Evolutionary conservation across 2,888 invertebrate species (phyloP).

Genomic region (Aquatica leii): DNA sequence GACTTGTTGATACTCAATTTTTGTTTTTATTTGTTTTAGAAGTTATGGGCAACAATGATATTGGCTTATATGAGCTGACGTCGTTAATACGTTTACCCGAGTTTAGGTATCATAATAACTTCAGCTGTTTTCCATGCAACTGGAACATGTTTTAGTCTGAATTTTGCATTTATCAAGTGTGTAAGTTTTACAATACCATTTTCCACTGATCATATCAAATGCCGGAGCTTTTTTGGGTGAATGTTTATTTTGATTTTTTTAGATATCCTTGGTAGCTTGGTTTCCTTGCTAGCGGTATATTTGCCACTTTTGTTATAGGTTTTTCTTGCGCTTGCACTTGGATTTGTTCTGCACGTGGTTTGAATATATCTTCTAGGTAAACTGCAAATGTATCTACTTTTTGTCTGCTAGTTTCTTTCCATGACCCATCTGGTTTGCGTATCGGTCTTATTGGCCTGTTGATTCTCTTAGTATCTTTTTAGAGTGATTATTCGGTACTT

Average conservation of each 20-base stretch:
- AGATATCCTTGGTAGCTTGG: not conserved
- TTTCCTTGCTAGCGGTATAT: not conserved
- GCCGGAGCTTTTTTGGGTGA: not conserved
- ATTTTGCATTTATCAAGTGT: slow-evolving; percentile 9
- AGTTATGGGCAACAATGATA: not conserved
- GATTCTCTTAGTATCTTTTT: not conserved
- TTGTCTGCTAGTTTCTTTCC: not conserved
- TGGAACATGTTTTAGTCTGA: slow-evolving; percentile 9
- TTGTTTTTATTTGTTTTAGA: not conserved
- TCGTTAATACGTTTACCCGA: not conserved
- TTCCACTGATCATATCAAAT: not conserved
- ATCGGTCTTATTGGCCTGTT: not conserved
- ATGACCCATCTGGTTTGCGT: not conserved
- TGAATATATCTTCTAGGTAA: not conserved
- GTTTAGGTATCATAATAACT: slow-evolving; percentile 14
- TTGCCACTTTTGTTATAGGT: not conserved
- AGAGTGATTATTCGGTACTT: too few relatives aligned
- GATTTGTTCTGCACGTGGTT: not conserved
- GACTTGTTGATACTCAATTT: not conserved
- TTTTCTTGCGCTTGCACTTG: not conserved
- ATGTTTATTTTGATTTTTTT: slow-evolving; percentile 5
- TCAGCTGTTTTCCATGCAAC: not conserved
- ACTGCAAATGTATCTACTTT: too few relatives aligned
- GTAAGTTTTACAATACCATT: slow-evolving; percentile 1
- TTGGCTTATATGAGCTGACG: not conserved